Evolutionary conservation across 2,888 invertebrate species (phyloP), one percentile per base, ranked within the genome.

Genomic region (Dryococelus australis): DNA sequence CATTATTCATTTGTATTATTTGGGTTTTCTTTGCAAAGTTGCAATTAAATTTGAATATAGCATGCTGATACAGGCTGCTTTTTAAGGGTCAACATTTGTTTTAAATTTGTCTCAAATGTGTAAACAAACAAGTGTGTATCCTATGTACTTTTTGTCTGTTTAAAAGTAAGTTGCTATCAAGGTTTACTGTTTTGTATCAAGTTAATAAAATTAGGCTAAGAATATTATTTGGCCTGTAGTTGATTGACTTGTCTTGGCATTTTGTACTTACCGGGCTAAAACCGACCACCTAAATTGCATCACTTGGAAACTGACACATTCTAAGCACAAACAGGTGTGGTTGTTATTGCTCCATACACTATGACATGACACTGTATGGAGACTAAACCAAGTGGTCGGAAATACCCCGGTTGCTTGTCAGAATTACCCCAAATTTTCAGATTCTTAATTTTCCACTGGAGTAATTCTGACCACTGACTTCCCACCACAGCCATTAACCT

Each of bases 391-490:
- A 65, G 65, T 65, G 65, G 65, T 65, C 65, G 65, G 65, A 20
- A 65, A 65, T 65, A 65, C 65, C 65, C 65, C 65, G 24, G 65
- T 65, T 65, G 65, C 16, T 65, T 8, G 65, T 65, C 65, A 20
- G 65, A 65, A 65, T 65, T 65, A 65, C 65, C 65, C 65, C 65
- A 65, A 65, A 65, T 65, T 65, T 65, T 65, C 65, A 65, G 65
- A 65, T 65, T 65, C 6, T 65, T 8, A 12, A 9, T 65, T 65
- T 65, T 65, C 20, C 24, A 65, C 65, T 65, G 65, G 65, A 16
- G 65, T 65, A 65, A 24, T 65, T 65, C 65, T 16, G 65, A 65
- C 65, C 65, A 65, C 65, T 16, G 16, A 20, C 16, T 65, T 65
- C 16, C 65, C 65, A 65, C 65, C 65, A 65, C 65, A 20, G 16